Conservation (phyloP, 2,113 vertebrate genomes). For the Heterochromis multidens region DNA sequence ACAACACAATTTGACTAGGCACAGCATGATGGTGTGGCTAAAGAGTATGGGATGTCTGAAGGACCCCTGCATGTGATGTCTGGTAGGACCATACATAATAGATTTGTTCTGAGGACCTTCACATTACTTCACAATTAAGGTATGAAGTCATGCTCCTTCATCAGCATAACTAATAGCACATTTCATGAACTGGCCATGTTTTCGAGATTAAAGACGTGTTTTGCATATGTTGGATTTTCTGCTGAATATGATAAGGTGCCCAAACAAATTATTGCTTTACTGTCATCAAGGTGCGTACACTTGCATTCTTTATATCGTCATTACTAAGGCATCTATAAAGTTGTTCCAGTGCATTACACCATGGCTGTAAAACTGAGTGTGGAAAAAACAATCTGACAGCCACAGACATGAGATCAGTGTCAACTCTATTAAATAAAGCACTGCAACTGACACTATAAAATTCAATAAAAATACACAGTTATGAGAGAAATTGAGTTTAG, state of each 20-base stretch:
- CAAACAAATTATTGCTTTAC: constrained; percentile 34
- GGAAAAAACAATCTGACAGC: constrained; percentile 20
- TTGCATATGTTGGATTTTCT: constrained; percentile 47
- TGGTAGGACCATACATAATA: constrained; percentile 66
- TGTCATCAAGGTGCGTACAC: constrained; percentile 24
- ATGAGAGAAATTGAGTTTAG: not conserved
- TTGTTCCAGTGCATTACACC: constrained; percentile 45
- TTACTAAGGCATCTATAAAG: constrained; percentile 34
- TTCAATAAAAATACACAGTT: not conserved
- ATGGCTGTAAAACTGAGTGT: not conserved
- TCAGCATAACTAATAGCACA: constrained; percentile 67
- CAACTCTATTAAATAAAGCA: not conserved
- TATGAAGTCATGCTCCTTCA: constrained; percentile 72
- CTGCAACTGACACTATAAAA: not conserved
- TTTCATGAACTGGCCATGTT: constrained; percentile 54
- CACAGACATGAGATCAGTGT: constrained; percentile 16
- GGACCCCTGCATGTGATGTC: constrained; percentile 55
- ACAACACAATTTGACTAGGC: constrained; percentile 35
- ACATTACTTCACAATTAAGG: constrained; percentile 67
- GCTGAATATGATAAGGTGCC: constrained; percentile 53
- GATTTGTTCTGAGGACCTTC: constrained; percentile 72
- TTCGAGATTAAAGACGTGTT: constrained; percentile 50
- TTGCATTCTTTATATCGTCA: constrained; percentile 19
- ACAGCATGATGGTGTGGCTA: constrained; percentile 41
- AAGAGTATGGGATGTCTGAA: constrained; percentile 31